These are phyloP conservation scores for Emys orbicularis DNA, from an alignment of 2,797 vertebrate species.

Conservation along the genomic window DNA sequence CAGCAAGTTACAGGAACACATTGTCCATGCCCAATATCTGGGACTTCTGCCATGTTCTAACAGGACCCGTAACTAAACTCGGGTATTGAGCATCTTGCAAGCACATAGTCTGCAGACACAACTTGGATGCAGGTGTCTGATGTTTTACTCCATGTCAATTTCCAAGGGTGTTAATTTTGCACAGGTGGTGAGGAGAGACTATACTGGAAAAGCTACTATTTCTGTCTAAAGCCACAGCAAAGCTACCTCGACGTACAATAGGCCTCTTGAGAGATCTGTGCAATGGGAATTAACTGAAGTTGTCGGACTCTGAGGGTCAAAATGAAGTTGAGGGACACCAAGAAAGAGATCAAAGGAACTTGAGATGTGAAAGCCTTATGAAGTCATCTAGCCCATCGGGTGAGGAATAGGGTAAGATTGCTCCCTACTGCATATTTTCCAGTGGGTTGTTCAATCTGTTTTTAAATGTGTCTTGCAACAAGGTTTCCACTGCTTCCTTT, in stretches of 20 bases:
- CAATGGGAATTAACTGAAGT: neutral
- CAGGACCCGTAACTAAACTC: neutral
- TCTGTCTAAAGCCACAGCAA: neutral
- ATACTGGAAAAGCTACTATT: neutral
- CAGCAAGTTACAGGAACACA: neutral
- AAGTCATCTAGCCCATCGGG: neutral
- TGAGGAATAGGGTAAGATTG: neutral
- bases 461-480: neutral
- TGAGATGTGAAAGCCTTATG: neutral
- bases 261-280: rapidly evolving
- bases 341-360: neutral
- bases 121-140: neutral
- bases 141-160: neutral
- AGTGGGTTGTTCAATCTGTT: neutral
- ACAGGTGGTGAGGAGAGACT: neutral
- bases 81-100: neutral
- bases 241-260: neutral
- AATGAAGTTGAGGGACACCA: neutral
- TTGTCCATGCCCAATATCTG: neutral
- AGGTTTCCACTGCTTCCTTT: neutral
- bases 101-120: neutral
- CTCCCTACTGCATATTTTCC: neutral
- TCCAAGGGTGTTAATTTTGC: neutral
- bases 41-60: neutral
- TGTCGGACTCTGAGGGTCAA: neutral